A percentile compares a stretch with the other conserved stretches of the same genome.
Conservation (phyloP, 1,140 invertebrate genomes). For the Rhopalosiphum maidis region DNA sequence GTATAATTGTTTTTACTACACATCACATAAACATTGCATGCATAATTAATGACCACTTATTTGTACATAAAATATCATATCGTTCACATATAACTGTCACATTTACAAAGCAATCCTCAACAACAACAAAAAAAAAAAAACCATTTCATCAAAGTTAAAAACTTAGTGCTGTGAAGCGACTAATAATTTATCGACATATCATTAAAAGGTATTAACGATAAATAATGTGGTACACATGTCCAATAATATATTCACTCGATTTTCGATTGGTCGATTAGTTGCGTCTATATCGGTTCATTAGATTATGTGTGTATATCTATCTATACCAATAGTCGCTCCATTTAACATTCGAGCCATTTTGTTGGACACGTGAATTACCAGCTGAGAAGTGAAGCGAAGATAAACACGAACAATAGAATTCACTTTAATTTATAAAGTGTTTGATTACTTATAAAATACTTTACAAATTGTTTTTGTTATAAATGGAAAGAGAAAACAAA, state of each 20-base stretch:
- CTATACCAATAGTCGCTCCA: background rate
- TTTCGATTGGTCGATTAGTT: constrained; percentile 10
- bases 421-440: background rate
- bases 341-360: background rate
- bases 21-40: background rate
- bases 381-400: background rate
- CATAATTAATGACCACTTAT: background rate
- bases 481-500: background rate
- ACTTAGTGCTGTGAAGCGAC: background rate
- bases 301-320: background rate
- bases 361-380: background rate
- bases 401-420: constrained; percentile 19
- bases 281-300: background rate
- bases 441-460: background rate
- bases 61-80: background rate
- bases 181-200: background rate
- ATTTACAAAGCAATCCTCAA: background rate
- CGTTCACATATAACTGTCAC: background rate
- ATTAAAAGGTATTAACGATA: background rate
- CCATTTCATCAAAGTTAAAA: background rate
- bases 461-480: background rate
- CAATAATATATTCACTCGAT: background rate
- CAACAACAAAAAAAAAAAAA: background rate
- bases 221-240: background rate
- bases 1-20: background rate